These are phyloP conservation scores for Syngnathus rostellatus DNA, from an alignment of 2,797 vertebrate species.

Conservation along the genomic window DNA sequence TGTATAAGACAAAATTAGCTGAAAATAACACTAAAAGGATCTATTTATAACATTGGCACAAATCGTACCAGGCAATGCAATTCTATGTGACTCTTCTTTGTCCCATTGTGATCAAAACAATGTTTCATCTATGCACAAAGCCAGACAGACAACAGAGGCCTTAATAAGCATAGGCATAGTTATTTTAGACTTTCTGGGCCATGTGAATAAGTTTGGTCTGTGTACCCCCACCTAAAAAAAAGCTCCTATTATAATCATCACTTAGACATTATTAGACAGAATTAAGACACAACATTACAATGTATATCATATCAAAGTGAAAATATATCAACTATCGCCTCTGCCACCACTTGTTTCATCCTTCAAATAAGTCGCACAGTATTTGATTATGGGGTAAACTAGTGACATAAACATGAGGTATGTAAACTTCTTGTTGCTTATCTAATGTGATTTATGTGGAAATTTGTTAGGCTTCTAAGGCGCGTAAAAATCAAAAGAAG, in stretches of 20 bases:
- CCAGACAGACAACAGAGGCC: slow-evolving; percentile 21
- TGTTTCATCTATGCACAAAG: slow-evolving; percentile 24
- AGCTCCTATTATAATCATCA: background rate
- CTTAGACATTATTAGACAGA: background rate
- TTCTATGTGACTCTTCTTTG: slow-evolving; percentile 39
- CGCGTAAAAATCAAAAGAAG: too few species aligned
- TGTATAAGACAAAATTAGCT: slow-evolving; percentile 14
- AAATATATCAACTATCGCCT: background rate
- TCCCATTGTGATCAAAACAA: slow-evolving; percentile 35
- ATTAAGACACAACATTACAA: background rate
- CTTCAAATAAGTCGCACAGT: too few species aligned
- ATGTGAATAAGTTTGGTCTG: background rate
- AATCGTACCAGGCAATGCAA: slow-evolving; percentile 38
- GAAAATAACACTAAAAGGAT: slow-evolving; percentile 32
- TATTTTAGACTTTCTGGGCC: slow-evolving; percentile 25
- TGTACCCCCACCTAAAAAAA: background rate
- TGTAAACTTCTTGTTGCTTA: too few species aligned
- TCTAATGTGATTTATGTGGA: too few species aligned
- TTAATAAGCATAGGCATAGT: slow-evolving; percentile 1
- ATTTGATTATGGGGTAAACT: too few species aligned
- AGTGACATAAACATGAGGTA: too few species aligned
- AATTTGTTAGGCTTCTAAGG: too few species aligned
- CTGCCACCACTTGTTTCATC: too few species aligned
- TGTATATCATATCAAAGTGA: background rate
- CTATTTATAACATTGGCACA: slow-evolving; percentile 44